A percentile compares a stretch with the other conserved stretches of the same genome.
These are phyloP conservation scores for Cerceris rybyensis DNA, from an alignment of 2,888 invertebrate genomes.

Conservation along the genomic window DNA sequence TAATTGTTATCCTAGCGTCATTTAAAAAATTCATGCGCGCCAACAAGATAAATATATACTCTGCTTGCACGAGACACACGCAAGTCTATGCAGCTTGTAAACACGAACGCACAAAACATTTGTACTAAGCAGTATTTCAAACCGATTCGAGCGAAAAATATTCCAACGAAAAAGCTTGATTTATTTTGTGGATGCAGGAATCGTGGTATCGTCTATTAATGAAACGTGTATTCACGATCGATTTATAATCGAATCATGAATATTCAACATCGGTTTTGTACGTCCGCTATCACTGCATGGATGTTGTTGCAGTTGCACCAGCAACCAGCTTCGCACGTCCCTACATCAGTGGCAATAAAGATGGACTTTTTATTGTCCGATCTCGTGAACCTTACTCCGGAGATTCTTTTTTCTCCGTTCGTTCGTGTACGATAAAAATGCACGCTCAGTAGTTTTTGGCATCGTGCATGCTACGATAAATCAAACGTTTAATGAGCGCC, in stretches of 20 bases:
- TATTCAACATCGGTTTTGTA: constrained; percentile 12
- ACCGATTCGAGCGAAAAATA: no score
- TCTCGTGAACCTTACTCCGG: constrained; percentile 38
- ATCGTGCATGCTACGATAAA: constrained; percentile 56
- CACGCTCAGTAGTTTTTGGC: not conserved
- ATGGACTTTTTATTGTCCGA: constrained; percentile 59
- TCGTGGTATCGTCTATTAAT: constrained; percentile 13
- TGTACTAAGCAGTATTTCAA: no score
- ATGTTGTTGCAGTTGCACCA: constrained; percentile 25
- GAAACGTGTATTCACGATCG: constrained; percentile 19
- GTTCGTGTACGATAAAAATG: constrained; percentile 12
- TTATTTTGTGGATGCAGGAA: no score
- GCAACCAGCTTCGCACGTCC: constrained; percentile 28
- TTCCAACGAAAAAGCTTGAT: no score
- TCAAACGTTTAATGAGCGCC: constrained; percentile 69
- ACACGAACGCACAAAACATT: no score
- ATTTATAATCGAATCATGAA: constrained; percentile 28
- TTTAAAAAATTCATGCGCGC: no score
- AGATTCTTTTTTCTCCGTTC: constrained; percentile 40
- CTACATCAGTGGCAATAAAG: constrained; percentile 58
- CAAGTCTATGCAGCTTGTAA: no score
- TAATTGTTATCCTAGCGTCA: no score
- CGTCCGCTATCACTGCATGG: constrained; percentile 19
- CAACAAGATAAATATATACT: no score
- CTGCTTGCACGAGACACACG: no score